Conservation (phyloP, 2,797 vertebrate species). For the Fistularia tabacaria region DNA sequence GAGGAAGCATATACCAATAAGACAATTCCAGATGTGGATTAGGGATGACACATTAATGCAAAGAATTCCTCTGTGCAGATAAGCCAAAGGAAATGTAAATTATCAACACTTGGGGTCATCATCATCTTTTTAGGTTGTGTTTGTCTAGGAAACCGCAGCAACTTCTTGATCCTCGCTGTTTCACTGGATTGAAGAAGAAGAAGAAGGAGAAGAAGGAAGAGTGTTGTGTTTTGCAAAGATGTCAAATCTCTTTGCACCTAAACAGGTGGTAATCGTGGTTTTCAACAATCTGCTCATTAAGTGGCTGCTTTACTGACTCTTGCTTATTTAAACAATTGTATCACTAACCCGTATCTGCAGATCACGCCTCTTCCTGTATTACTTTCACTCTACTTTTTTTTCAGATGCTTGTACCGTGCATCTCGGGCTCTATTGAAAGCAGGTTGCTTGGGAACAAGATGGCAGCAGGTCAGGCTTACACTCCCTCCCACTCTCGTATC, state of each 20-base stretch:
- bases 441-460: conserved; percentile 29
- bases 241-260: no score
- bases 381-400: conserved; percentile 7
- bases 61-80: conserved; percentile 22
- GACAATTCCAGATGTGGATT: conserved; percentile 18
- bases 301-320: not conserved
- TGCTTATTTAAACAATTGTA: not conserved
- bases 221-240: no score
- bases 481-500: conserved; percentile 11
- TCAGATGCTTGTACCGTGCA: not conserved
- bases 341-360: not conserved
- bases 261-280: no score
- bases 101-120: not conserved
- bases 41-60: conserved; percentile 17
- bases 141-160: no score
- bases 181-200: no score
- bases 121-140: not conserved
- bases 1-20: conserved; percentile 15
- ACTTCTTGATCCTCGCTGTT: no score
- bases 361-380: not conserved
- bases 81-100: conserved; percentile 3
- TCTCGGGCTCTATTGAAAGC: conserved; percentile 9
- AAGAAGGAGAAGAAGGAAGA: no score
- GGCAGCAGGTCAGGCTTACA: conserved; percentile 12
- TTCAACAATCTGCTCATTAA: not conserved